Base-by-base conservation (phyloP, 2,797 vertebrate species). In the Spinibarbus caldwelli region DNA sequence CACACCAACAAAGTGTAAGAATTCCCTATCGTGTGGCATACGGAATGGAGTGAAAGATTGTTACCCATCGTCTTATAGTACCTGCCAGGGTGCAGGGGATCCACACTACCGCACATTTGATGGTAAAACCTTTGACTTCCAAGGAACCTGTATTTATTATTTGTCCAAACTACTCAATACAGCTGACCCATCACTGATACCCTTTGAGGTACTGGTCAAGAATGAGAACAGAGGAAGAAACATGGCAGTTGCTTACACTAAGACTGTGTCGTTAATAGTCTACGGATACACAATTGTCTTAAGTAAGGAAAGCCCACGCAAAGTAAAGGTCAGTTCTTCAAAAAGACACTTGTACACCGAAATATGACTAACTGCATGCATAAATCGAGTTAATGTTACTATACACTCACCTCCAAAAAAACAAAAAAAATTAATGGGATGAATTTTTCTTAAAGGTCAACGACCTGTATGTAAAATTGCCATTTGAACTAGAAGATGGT, bases 81-180 rank as follows among this genome's bases (percentile, higher is more conserved):
- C 88, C 26, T 97, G 96, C 70, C 80, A 92, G 19, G 89, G 90
- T 0, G 75, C 91, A 0, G 95, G 95, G 0, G 93, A 94, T 19
- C 92, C 94, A 8, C 94, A 94, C 79, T 96, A 95, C 90, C 75
- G n/a, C 45, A 93, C 92, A 34, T 96, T 97, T 0, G 96, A 97
- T 0, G 93, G 94, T 1, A 82, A 2, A n/a, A 9, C 47, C 15
- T 92, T 93, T 29, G 86, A 91, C 31, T 94, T 94, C 83, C 91
- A 92, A 71, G 94, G 92, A 4, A 93, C 91, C 9, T 91, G 90
- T 14, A 92, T 82, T n/a, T 94, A 94, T 52, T 31, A 92, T 72
- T 85, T 93, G 34, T 92, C 92, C 62, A 92, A 83, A 21, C 89
- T 90, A 14, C 89, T 92, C 0, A 86, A 91, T 0, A 8, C 12